Percentiles rank a stretch among this genome's conserved stretches.
Conservation (phyloP, 2,888 invertebrate genomes). For the Platerodrilus igneus region DNA sequence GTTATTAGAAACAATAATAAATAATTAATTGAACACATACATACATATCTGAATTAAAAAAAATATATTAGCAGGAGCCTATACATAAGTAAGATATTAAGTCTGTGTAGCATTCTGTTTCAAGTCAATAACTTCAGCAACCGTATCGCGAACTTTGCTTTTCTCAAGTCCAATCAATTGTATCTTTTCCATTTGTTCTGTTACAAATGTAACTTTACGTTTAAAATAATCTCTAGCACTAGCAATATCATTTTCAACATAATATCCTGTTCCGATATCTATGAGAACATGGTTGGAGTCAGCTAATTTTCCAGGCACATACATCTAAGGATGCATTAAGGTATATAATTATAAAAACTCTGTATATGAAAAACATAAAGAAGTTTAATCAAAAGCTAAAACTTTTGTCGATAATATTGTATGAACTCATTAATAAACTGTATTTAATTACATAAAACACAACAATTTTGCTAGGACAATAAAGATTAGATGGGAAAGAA, state of each 20-base stretch:
- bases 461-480: no score
- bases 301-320: constrained; percentile 84
- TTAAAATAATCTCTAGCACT: constrained; percentile 90
- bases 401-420: no score
- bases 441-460: no score
- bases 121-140: constrained; percentile 71
- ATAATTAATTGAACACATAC: no score
- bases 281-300: constrained; percentile 85
- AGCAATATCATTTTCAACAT: constrained; percentile 76
- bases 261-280: constrained; percentile 97
- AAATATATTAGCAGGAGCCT: no score
- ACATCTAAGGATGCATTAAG: constrained; percentile 60
- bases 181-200: constrained; percentile 92
- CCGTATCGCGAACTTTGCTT: constrained; percentile 71
- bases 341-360: constrained; percentile 2
- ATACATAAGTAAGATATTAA: no score
- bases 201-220: constrained; percentile 83
- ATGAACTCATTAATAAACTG: no score
- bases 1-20: no score
- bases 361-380: neutral
- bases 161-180: constrained; percentile 80
- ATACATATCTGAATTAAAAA: no score
- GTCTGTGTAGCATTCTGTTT: no score
- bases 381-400: no score
- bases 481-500: no score